Conservation (phyloP, 2,797 vertebrate species). For the Myiotriccus ornatus region DNA sequence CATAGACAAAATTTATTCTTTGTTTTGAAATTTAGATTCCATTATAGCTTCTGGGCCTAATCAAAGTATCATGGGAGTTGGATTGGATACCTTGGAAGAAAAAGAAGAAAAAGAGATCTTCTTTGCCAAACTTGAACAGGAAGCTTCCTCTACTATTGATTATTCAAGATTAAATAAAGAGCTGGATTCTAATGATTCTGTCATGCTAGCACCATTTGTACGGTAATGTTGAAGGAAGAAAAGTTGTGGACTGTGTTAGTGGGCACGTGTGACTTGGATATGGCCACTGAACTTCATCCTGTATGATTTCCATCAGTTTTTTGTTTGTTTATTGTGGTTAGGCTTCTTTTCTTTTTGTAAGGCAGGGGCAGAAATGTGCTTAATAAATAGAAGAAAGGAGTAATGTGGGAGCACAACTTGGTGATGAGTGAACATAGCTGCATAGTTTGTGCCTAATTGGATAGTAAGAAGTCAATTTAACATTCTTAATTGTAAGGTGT, state of each 20-base stretch:
- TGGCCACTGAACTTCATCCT: neutral
- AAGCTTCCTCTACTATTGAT: slow-evolving; percentile 82
- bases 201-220: slow-evolving; percentile 53
- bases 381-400: neutral
- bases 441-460: neutral
- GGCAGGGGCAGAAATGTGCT: neutral
- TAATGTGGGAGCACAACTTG: neutral
- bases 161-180: slow-evolving; percentile 87
- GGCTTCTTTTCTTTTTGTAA: neutral
- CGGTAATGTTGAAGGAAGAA: slow-evolving; percentile 66
- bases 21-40: slow-evolving; percentile 66
- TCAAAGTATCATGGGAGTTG: slow-evolving; percentile 52
- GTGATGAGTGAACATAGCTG: neutral
- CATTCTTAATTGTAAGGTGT: neutral
- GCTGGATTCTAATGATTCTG: slow-evolving; percentile 80
- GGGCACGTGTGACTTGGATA: neutral
- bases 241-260: neutral
- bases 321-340: neutral
- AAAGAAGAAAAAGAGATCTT: slow-evolving; percentile 87
- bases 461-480: neutral
- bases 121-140: slow-evolving; percentile 85
- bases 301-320: neutral
- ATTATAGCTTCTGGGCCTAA: slow-evolving; percentile 70
- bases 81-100: slow-evolving; percentile 88
- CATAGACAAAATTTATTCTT: neutral